Base-by-base conservation (phyloP, 1,140 invertebrate genomes). In the Hylaeus anthracinus region DNA sequence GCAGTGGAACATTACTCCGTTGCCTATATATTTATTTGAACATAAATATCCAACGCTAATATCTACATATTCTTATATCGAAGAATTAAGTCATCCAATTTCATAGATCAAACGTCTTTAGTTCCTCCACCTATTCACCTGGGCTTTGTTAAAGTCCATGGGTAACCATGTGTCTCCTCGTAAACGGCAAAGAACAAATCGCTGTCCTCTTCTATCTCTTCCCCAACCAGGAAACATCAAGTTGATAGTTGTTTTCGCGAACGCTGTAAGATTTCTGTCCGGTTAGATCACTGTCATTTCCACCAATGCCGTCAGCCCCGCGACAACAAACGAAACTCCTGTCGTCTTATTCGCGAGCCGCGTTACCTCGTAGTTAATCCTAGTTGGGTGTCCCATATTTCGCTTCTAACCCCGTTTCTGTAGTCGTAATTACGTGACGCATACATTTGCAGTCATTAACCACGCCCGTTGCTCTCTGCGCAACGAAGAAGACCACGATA, bases 401-500 rank as follows among this genome's bases (percentile, higher is more conserved):
- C 67, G 65, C 76, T 45, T 55, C 56, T 64, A 69, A 53, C 63
- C 71, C 10, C 43, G 15, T 60, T 67, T 83, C 72, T 76, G 56
- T 61, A 4, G n/a, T 10, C 37, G n/a, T 58, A 75, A 82, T 86
- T 81, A 60, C 41, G 15, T 55, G 15, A 72, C 55, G 71, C 77
- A 73, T 83, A 77, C 14, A 86, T 86, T 83, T 77, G 65, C 85
- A 86, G 63, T 73, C 70, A 83, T 82, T 76, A 84, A 84, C 76
- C 83, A 70, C 82, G 0, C 67, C 83, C 82, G 10, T 39, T 55
- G 66, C 39, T 39, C 39, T 39, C 56, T 45, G 61, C 6, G 37
- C 48, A 15, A 70, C 70, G 37, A 55, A 10, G 12, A 10, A 12
- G 43, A 12, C 51, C 37, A 1, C 5, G n/a, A 14, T 14, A 39